Evolutionary conservation across 2,888 invertebrate genomes (phyloP), one percentile per base, ranked within the genome.

Genomic region (Minunthozetes semirufus): DNA sequence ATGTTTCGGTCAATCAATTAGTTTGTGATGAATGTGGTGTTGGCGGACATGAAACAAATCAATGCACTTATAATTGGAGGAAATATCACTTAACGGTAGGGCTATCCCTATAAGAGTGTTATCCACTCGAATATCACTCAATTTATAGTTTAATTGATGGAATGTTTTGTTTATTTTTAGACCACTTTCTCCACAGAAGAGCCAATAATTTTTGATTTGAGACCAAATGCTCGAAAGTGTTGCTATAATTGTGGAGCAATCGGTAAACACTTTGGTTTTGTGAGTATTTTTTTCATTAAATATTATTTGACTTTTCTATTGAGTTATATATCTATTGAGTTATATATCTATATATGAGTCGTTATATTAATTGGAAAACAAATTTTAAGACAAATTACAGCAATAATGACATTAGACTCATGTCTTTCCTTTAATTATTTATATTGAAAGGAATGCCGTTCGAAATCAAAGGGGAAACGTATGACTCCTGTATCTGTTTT

Each of bases 31-130:
- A 15, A 46, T 70, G 70, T 70, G 46, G 46, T 70, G 15, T 46
- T 25, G 15, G 42, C 25, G 70, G 70, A 70, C 70, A 70, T 70
- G 27, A 48, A 48, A 17, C 46, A 46, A 70, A 70, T 70, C 70
- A 70, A 70, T 78, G 77, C 63, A 77, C 78, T 19, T 76, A 78
- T 76, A 33, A 75, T n/a, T 78, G 78, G 78, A 74, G 78, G 61
- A 66, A 76, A 59, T 78, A 75, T 66, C 76, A 78, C 72, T 56
- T 76, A 46, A 78, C 78, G 25, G 78, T 78, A 72, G 74, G 75
- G 11, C 48, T 38, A 17, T 66, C 22, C 11, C 17, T 22, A 38
- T 2, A 13, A 11, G 15, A 42, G 27, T 48, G 38, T 17, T 9
- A 5, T 6, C n/a, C 13, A n/a, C 38, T n/a, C 48, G 19, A 22